phyloP scores from a whole-genome alignment of 2,888 invertebrate species.

The Amblyjoppa proteus region DNA sequence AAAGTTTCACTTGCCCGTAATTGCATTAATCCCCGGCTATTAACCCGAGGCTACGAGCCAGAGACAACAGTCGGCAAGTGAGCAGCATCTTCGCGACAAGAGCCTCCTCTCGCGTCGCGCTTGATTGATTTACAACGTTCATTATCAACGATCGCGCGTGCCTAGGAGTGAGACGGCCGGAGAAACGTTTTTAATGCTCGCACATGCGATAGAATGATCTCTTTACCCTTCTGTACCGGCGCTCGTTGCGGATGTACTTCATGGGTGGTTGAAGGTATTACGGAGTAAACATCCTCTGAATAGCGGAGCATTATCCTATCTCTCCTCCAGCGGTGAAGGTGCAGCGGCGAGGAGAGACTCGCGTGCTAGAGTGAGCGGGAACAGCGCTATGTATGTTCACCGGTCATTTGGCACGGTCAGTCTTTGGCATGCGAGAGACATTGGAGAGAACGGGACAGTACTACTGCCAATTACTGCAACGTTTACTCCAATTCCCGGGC shows the following conservation, averaged over 20 bases:
- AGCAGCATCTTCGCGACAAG: slow-evolving; percentile 43
- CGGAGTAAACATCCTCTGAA: slow-evolving; percentile 67
- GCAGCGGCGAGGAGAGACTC: slow-evolving; percentile 29
- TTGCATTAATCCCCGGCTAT: background rate
- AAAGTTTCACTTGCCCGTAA: background rate
- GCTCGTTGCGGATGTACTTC: slow-evolving; percentile 52
- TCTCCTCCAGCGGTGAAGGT: slow-evolving; percentile 29
- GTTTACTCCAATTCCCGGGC: background rate
- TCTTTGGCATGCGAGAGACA: slow-evolving; percentile 25
- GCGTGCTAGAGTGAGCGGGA: slow-evolving; percentile 19
- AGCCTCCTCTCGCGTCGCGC: slow-evolving; percentile 18
- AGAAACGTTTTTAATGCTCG: slow-evolving; percentile 31
- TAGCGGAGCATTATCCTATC: slow-evolving; percentile 61
- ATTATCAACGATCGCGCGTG: slow-evolving; percentile 55
- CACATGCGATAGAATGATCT: slow-evolving; percentile 23
- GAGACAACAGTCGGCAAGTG: slow-evolving; percentile 22
- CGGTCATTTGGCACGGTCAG: slow-evolving; percentile 18
- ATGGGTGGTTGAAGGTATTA: slow-evolving; percentile 67
- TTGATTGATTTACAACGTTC: slow-evolving; percentile 57
- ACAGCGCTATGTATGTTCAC: background rate
- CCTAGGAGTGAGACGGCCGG: slow-evolving; percentile 26
- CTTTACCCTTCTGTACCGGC: background rate
- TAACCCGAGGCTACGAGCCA: background rate
- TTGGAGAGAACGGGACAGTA: slow-evolving; percentile 25
- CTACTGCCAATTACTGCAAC: slow-evolving; percentile 14